These are phyloP conservation scores for Ornithorhynchus anatinus DNA, from an alignment of 2,113 vertebrate species.

Conservation along the genomic window DNA sequence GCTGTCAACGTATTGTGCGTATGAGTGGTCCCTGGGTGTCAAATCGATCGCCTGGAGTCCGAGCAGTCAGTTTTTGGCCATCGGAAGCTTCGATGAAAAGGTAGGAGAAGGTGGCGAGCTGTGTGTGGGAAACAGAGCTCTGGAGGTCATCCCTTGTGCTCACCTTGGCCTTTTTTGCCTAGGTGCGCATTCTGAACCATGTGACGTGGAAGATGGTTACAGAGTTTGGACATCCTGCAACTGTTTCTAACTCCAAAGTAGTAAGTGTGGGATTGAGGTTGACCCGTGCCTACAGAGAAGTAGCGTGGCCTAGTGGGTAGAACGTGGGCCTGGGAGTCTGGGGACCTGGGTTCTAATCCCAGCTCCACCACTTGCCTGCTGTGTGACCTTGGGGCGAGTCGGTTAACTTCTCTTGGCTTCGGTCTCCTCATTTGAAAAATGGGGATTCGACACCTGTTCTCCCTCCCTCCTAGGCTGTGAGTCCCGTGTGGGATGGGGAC, in stretches of 20 bases:
- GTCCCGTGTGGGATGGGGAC: too few species aligned
- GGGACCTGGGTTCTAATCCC: too few species aligned
- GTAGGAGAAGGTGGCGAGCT: slow-evolving; percentile 42
- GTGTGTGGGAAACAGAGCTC: not conserved
- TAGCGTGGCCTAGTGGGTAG: too few species aligned
- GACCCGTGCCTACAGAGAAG: too few species aligned
- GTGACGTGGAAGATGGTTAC: slow-evolving; percentile 92
- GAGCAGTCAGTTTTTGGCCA: slow-evolving; percentile 93
- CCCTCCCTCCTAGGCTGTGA: too few species aligned
- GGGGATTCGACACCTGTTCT: too few species aligned
- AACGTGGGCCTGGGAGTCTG: too few species aligned
- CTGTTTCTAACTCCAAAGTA: slow-evolving; percentile 73
- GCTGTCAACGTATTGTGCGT: slow-evolving; percentile 82
- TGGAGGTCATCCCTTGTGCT: not conserved
- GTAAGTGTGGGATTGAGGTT: slow-evolving; percentile 65
- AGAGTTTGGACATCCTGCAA: slow-evolving; percentile 83
- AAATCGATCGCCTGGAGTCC: slow-evolving; percentile 91
- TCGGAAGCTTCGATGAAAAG: slow-evolving; percentile 97
- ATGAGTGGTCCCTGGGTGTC: slow-evolving; percentile 92
- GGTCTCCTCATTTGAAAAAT: too few species aligned
- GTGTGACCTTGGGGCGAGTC: too few species aligned
- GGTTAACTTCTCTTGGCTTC: too few species aligned
- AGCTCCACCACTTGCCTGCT: too few species aligned
- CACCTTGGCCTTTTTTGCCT: not conserved
- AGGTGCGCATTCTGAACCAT: slow-evolving; percentile 94